These are phyloP conservation scores for Geophilus truncorum DNA, from an alignment of 2,888 invertebrate species.

Conservation along the genomic window DNA sequence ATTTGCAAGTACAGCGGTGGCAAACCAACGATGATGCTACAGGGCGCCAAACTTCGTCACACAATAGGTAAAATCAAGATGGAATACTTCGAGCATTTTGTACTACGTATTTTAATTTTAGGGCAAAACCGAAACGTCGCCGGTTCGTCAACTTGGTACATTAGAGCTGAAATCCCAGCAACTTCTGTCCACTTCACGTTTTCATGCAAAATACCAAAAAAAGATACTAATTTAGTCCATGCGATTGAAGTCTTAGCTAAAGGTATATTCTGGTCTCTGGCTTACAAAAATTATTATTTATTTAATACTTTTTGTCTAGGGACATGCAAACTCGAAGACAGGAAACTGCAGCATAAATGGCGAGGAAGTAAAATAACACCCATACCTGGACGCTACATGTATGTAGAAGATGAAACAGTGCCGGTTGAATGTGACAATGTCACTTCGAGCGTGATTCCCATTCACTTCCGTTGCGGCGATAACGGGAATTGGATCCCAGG, in stretches of 20 bases:
- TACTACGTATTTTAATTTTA: too few species aligned
- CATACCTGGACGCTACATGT: background rate
- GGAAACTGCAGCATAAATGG: background rate
- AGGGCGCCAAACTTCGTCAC: background rate
- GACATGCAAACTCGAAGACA: background rate
- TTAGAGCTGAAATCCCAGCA: background rate
- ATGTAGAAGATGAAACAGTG: background rate
- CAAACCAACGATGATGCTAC: background rate
- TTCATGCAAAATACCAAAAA: background rate
- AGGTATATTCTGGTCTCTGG: background rate
- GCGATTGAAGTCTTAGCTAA: background rate
- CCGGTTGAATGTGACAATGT: background rate
- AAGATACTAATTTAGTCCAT: background rate
- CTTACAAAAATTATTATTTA: background rate
- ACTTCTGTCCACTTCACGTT: background rate
- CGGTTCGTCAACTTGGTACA: background rate
- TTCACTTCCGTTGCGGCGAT: background rate
- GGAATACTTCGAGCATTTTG: too few species aligned
- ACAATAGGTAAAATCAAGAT: background rate
- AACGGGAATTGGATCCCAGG: background rate
- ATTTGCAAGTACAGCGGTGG: background rate
- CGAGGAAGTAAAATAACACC: background rate
- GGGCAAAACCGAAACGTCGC: background rate
- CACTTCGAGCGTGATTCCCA: background rate
- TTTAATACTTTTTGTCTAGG: background rate